These are phyloP conservation scores for Archegozetes longisetosus DNA, from an alignment of 1,140 invertebrate species.

Conservation along the genomic window DNA sequence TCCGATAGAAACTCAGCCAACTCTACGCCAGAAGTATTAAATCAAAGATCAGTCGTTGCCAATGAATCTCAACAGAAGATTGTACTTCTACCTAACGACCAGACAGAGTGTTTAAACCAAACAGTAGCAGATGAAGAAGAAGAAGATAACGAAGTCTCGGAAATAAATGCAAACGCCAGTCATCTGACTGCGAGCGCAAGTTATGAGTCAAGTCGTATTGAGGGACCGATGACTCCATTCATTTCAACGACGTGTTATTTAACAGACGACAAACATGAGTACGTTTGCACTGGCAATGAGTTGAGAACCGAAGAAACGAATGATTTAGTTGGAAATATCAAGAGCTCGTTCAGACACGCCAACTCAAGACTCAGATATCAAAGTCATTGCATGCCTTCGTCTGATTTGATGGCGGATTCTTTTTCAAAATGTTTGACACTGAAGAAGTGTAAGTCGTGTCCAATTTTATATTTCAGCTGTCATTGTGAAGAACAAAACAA, in stretches of 20 bases:
- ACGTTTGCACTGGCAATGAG: too few relatives aligned
- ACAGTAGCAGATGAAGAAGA: background rate
- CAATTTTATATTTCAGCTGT: conserved; percentile 6
- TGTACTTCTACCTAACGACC: background rate
- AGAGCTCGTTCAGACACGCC: conserved; percentile 3
- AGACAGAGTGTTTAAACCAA: background rate
- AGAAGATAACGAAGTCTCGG: background rate
- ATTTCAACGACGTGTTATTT: background rate
- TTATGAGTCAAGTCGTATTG: background rate
- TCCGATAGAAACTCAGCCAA: background rate
- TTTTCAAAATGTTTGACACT: background rate
- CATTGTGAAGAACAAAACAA: background rate
- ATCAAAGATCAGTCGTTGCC: background rate
- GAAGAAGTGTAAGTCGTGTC: conserved; percentile 9
- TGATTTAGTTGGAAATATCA: conserved; percentile 8
- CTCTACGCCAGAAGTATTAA: background rate
- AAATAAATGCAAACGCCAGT: background rate
- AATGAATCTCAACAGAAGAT: background rate
- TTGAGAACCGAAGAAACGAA: background rate
- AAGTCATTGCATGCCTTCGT: conserved; percentile 2
- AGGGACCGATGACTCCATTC: background rate
- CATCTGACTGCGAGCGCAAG: background rate
- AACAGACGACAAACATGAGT: too few relatives aligned
- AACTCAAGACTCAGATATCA: conserved; percentile 5
- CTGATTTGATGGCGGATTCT: background rate